phyloP scores from a whole-genome alignment of 2,113 vertebrate species.

The Zosterops japonicus region DNA sequence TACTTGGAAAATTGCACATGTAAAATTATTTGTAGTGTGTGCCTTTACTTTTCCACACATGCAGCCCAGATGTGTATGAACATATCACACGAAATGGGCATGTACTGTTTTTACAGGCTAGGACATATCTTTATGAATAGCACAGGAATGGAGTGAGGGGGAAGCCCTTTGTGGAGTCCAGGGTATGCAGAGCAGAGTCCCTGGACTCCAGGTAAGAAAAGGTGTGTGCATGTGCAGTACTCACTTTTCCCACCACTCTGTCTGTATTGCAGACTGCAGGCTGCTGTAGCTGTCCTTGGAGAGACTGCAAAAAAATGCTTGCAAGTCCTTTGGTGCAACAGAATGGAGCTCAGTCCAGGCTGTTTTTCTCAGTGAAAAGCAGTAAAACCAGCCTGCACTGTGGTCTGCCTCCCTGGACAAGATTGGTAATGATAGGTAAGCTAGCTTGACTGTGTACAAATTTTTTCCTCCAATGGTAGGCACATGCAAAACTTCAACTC shows the following conservation, averaged over 20 bases:
- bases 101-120: slow-evolving; percentile 16
- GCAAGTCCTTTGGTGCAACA: neutral
- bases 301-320: neutral
- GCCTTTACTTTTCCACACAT: slow-evolving; percentile 47
- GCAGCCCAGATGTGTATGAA: slow-evolving; percentile 51
- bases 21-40: slow-evolving; percentile 3
- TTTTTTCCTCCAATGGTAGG: neutral
- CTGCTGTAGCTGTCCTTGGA: neutral
- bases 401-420: neutral
- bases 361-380: neutral
- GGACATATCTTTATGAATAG: neutral
- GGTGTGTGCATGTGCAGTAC: neutral
- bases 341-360: neutral
- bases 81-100: neutral
- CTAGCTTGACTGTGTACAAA: accelerated
- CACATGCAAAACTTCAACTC: neutral
- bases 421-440: neutral
- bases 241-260: neutral
- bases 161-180: neutral
- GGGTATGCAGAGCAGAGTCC: neutral
- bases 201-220: neutral
- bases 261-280: neutral
- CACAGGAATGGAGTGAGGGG: neutral
- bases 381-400: neutral
- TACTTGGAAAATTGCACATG: slow-evolving; percentile 6